Evolutionary conservation across 2,797 vertebrate species (phyloP), one percentile per base, ranked within the genome.

Genomic region (Sibirionetta formosa): DNA sequence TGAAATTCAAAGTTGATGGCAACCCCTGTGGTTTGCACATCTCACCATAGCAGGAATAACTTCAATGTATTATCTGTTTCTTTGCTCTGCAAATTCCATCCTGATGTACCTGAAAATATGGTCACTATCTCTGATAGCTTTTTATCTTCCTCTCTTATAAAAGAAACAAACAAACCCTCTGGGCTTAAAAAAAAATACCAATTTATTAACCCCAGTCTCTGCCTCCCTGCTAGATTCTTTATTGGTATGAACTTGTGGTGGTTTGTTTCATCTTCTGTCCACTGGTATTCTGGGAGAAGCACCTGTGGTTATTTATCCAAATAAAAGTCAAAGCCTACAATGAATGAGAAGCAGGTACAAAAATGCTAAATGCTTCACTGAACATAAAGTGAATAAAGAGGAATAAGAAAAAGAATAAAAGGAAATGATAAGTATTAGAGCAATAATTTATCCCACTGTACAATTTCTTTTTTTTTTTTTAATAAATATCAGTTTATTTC

Each of bases 1-100:
- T 86, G 65, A 94, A 95, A 89, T 50, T 83, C 40, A 42, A 40
- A 84, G 63, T 51, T 78, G 53, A 85, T 71, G 64, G 58, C 44
- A 85, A 73, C 75, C 29, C 44, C 69, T 86, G 82, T 78, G 54
- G 35, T 84, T 86, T 94, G n/a, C 50, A 57, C 44, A 46, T n/a
- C 50, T 89, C 24, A 65, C 23, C 17, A 33, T 54, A 38, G 33
- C 27, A 91, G 29, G 20, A 87, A 63, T 35, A 36, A 72, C 38
- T 93, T 86, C 77, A 84, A 76, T 29, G 9, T 38, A n/a, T 82
- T 92, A 66, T 54, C 72, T 85, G 6, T 73, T 88, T 68, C 76
- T 87, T 66, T 77, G 11, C 40, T 80, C 75, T 80, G 70, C 23
- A 69, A n/a, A 64, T 80, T 87, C 68, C 33, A 63, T 54, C 64